Evolutionary conservation across 2,797 vertebrate genomes (phyloP), one percentile per base, ranked within the genome.

Genomic region (Danionella dracula): DNA sequence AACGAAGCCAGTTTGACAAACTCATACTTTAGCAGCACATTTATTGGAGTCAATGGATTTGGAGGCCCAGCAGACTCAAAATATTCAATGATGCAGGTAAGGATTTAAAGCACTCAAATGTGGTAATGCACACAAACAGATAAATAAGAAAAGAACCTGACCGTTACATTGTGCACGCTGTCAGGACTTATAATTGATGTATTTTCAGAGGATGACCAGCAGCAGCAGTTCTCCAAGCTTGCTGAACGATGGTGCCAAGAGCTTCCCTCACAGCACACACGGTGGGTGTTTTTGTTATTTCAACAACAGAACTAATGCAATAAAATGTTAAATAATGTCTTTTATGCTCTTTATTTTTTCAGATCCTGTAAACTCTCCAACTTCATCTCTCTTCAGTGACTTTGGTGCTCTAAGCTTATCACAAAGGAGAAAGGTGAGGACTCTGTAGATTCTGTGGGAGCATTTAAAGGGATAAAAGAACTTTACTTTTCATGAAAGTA

Each of bases 21-120:
- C 87, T 99, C 97, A 21, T 99, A 95, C 89, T 99, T 99, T 84
- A 99, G 97, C 86, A 97, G 94, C 92, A 98, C 94, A 86, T 99
- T 99, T 88, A 96, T 99, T 82, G 97, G 97, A 19, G 93, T 99
- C 80, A 99, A 98, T 84, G 97, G 96, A 73, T 99, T 99, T 90
- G 97, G 96, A 88, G 95, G 93, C 84, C 95, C 95, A 6, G 91
- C 91, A 72, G 96, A 99, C 83, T 88, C 94, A 10, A 99, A 96
- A 81, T 99, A 97, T 84, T 95, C 96, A 76, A 93, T 98, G 90
- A 96, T 98, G 90, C 96, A 98, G 96, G 96, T 98, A 93, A 27
- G 98, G 93, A 27, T 17, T 21, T 40, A 37, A 29, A 17, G 1
- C 20, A n/a, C 7, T 48, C n/a, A 16, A 17, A 6, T 35, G 15